Evolutionary conservation across 2,113 vertebrate genomes (phyloP), one percentile per base, ranked within the genome.

Genomic region (Burhinus bistriatus): DNA sequence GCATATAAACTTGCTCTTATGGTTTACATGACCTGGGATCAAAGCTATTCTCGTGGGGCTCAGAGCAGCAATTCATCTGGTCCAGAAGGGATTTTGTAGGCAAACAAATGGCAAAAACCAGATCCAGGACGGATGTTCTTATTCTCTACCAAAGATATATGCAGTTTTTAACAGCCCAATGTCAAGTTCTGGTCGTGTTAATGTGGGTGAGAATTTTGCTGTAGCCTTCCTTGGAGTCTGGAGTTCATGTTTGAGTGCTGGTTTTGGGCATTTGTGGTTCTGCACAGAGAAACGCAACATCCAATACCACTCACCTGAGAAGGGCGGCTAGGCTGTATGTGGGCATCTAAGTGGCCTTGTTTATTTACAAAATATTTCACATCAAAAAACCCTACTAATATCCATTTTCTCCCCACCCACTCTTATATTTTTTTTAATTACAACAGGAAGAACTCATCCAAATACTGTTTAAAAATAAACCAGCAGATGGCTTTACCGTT

Each of bases 21-120:
- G 38, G 32, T 52, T 95, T 87, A 47, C 44, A 15, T 85, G 87
- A 65, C 44, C 70, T 72, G 54, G 52, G 78, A 94, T 96, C 66
- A 93, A 94, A 94, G 36, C 44, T 94, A 8, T 85, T 91, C 89
- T 90, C 7, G 0, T 6, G 40, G 47, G 66, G 17, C 61, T 91
- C 44, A 76, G 66, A 57, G 57, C 54, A 90, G 84, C 57, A 90
- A n/a, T 23, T 45, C 21, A 4, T 94, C 65, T 87, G 49, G 16
- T 75, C 44, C 66, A 72, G 65, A 89, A 85, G 70, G 66, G 78
- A 86, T 80, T 94, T 95, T 83, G 20, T 42, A 94, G 75, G 40
- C 66, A 93, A 94, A 87, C 32, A 95, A 91, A 93, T 75, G n/a
- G 52, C 51, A 91, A 83, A 87, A 91, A 47, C 12, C 40, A 69